These are phyloP conservation scores for Metaphire vulgaris DNA, from an alignment of 1,140 invertebrate species.

Conservation along the genomic window DNA sequence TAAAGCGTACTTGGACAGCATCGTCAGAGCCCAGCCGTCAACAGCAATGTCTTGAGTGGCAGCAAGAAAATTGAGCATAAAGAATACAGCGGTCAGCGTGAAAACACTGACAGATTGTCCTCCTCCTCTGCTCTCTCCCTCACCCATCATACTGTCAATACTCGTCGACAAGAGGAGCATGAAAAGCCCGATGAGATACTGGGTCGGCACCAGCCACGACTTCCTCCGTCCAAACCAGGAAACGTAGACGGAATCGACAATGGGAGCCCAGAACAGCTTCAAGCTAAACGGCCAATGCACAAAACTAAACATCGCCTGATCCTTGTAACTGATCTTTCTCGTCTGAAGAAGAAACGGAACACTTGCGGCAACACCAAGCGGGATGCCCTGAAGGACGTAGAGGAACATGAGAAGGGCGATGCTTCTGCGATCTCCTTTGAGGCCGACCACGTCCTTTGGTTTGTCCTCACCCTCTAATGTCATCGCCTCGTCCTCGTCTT, in stretches of 20 bases:
- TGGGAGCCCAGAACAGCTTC: constrained; percentile 94
- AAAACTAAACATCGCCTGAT: constrained; percentile 93
- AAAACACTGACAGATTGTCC: constrained; percentile 63
- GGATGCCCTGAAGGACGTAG: constrained; percentile 86
- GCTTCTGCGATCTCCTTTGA: constrained; percentile 45
- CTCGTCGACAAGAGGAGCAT: constrained; percentile 74
- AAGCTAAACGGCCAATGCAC: constrained; percentile 92
- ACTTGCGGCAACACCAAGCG: constrained; percentile 81
- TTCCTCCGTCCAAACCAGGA: constrained; percentile 80
- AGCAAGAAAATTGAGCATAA: constrained; percentile 87
- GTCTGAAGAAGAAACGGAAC: constrained; percentile 94
- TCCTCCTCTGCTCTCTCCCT: constrained; percentile 34
- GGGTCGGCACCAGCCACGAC: constrained; percentile 91
- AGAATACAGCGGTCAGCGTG: constrained; percentile 80
- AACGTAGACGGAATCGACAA: constrained; percentile 87
- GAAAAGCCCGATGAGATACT: constrained; percentile 66
- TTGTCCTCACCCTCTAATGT: no score
- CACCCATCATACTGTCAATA: constrained; percentile 65
- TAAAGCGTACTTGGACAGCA: constrained; percentile 81
- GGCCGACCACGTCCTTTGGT: no score
- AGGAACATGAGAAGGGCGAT: constrained; percentile 81
- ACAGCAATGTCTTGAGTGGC: constrained; percentile 99
- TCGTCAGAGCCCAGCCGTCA: constrained; percentile 98
- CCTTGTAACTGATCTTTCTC: constrained; percentile 55
- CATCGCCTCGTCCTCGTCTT: no score